These are phyloP conservation scores for Tipula vernalis DNA, from an alignment of 2,888 invertebrate genomes.

Conservation along the genomic window DNA sequence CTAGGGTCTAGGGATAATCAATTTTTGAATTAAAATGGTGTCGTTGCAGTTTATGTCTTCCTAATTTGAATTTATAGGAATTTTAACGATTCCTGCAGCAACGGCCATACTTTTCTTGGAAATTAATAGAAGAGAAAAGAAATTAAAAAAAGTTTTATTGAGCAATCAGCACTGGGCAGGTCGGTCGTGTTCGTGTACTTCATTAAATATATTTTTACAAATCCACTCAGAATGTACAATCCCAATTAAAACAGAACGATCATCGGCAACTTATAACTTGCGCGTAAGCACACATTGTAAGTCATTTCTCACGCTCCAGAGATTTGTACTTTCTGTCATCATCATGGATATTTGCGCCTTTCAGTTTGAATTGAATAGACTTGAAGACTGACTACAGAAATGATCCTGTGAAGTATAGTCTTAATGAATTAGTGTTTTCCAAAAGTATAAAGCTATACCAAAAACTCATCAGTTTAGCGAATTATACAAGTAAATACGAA, in stretches of 20 bases:
- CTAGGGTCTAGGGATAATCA: too few species aligned
- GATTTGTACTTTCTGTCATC: neutral
- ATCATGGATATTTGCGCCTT: neutral
- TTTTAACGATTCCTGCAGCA: too few species aligned
- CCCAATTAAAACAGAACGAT: neutral
- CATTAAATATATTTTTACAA: neutral
- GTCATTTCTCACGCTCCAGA: neutral
- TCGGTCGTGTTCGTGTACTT: too few species aligned
- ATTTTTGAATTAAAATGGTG: too few species aligned
- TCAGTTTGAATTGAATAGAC: neutral
- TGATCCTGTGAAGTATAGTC: neutral
- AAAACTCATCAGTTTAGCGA: neutral
- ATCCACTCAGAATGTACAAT: neutral
- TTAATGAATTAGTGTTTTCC: neutral
- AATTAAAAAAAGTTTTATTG: too few species aligned
- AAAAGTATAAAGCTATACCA: neutral
- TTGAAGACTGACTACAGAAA: neutral
- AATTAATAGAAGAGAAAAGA: too few species aligned
- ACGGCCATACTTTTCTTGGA: too few species aligned
- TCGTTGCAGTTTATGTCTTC: too few species aligned
- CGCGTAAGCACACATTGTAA: neutral
- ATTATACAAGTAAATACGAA: neutral
- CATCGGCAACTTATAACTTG: neutral
- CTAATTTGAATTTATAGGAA: too few species aligned
- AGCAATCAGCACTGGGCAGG: too few species aligned